A percentile compares a stretch with the other conserved stretches of the same genome.
Conservation (phyloP, 2,888 invertebrate species). For the Candidula unifasciata region DNA sequence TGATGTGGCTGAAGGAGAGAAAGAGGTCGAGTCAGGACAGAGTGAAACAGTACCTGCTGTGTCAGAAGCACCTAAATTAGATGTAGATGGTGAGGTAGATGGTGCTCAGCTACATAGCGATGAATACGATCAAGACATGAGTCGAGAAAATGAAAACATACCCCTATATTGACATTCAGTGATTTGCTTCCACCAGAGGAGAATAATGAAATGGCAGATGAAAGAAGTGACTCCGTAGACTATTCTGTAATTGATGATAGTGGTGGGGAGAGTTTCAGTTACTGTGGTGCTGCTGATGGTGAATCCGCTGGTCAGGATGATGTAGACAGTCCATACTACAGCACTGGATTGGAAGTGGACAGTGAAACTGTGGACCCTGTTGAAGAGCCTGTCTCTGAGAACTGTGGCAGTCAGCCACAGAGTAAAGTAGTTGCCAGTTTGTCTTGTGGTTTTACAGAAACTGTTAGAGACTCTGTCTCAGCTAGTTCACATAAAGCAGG, state of each 20-base stretch:
- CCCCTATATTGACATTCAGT: neutral
- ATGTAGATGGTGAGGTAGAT: no score
- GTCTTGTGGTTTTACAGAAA: neutral
- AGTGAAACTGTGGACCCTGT: neutral
- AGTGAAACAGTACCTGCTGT: neutral
- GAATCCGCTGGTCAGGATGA: neutral
- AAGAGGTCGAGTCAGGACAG: neutral
- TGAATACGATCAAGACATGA: neutral
- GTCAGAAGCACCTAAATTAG: neutral
- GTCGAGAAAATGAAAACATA: neutral
- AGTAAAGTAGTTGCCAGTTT: neutral
- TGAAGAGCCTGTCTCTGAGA: neutral
- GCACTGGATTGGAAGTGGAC: neutral
- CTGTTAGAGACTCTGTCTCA: neutral
- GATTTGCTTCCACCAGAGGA: neutral
- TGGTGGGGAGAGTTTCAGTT: neutral
- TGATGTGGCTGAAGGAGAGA: neutral
- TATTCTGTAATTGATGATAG: constrained; percentile 7
- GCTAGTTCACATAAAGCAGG: neutral
- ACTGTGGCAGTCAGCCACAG: neutral
- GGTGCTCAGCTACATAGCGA: no score
- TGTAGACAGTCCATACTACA: neutral
- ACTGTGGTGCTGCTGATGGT: neutral
- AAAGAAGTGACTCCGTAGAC: constrained; percentile 14
- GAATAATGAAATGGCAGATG: neutral